Percentiles rank a stretch among this genome's conserved stretches.
These are phyloP conservation scores for Drosophila nikananu DNA, from an alignment of 1,140 invertebrate species.

Conservation along the genomic window DNA sequence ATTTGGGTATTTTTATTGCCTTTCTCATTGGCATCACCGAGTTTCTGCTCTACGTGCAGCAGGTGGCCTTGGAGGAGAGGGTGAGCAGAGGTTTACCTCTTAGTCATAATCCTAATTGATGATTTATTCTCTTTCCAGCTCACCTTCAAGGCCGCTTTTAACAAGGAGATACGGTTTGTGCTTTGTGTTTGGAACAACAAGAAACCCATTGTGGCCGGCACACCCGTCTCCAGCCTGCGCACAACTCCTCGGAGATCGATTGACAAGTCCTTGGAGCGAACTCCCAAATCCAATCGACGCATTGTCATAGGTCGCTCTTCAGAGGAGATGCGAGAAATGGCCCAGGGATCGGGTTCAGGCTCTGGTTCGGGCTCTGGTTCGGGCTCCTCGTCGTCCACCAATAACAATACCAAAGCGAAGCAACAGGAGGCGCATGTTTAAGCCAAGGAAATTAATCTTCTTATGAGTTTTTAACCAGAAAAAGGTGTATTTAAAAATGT, in stretches of 20 bases:
- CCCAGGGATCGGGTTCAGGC: background rate
- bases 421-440: conserved; percentile 42
- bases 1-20: conserved; percentile 89
- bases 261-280: conserved; percentile 65
- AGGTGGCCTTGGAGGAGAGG: conserved; percentile 91
- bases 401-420: background rate
- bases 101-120: no score
- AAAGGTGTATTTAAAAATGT: conserved; percentile 8
- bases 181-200: conserved; percentile 80
- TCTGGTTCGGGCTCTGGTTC: conserved; percentile 8
- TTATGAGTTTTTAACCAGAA: background rate
- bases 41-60: conserved; percentile 93
- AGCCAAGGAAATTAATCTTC: background rate
- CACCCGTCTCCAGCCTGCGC: conserved; percentile 58
- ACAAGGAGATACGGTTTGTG: conserved; percentile 72
- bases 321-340: conserved; percentile 69
- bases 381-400: conserved; percentile 2
- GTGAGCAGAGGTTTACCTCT: conserved; percentile 19
- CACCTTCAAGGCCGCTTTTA: conserved; percentile 68
- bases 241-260: conserved; percentile 53
- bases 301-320: conserved; percentile 64
- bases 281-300: conserved; percentile 62
- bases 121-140: conserved; percentile 85
- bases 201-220: conserved; percentile 62
- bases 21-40: conserved; percentile 90